phyloP scores from a whole-genome alignment of 1,140 invertebrate genomes.

The Meloidogyne hapla region DNA sequence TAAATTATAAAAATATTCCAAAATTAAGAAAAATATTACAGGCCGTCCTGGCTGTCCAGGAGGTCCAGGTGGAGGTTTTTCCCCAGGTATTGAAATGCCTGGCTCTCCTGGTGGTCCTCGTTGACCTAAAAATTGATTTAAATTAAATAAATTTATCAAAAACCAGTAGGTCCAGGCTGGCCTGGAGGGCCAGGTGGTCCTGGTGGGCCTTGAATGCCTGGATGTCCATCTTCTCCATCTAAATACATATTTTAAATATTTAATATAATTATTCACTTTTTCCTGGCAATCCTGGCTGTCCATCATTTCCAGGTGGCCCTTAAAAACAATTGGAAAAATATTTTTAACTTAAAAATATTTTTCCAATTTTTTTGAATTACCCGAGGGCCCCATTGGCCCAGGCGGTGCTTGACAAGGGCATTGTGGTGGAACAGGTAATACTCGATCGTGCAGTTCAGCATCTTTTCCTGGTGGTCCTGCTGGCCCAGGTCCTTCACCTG shows the following conservation, averaged over 20 bases:
- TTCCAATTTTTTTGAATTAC: conserved; percentile 24
- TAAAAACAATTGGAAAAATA: not conserved
- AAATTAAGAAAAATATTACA: conserved; percentile 8
- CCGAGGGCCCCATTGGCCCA: conserved; percentile 51
- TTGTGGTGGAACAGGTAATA: conserved; percentile 63
- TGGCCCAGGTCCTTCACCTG: conserved; percentile 53
- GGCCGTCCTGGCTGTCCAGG: conserved; percentile 42
- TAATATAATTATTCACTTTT: conserved; percentile 31
- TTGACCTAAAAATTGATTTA: conserved; percentile 32
- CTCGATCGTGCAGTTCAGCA: conserved; percentile 62
- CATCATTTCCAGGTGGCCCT: conserved; percentile 57
- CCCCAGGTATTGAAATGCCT: conserved; percentile 57
- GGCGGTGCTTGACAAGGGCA: conserved; percentile 60
- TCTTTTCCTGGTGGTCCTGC: conserved; percentile 59
- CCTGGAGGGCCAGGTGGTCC: conserved; percentile 57
- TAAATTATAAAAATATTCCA: not conserved
- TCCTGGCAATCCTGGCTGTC: conserved; percentile 57
- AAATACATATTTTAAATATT: conserved; percentile 7
- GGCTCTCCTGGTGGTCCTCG: conserved; percentile 60
- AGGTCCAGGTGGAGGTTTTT: conserved; percentile 48
- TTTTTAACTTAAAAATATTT: conserved; percentile 11
- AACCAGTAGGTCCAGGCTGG: conserved; percentile 50
- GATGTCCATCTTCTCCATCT: conserved; percentile 58
- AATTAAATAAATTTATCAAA: not conserved
- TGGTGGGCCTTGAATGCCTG: conserved; percentile 47